Percentiles rank a stretch among this genome's conserved stretches.
Evolutionary conservation across 1,140 invertebrate genomes (phyloP).

Genomic region (Aphaenogaster ashmeadi): DNA sequence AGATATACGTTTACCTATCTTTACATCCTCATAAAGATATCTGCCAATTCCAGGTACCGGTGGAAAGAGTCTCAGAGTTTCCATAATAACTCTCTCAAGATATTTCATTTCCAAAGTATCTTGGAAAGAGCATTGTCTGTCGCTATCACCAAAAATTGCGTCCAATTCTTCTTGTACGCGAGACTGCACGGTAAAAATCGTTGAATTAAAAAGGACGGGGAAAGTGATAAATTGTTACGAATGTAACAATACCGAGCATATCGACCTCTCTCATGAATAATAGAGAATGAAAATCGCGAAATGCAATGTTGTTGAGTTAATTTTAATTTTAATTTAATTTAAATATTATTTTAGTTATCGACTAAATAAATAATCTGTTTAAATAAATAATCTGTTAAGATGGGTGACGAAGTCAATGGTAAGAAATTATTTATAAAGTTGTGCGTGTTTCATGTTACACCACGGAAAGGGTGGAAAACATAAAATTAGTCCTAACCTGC

Average conservation of each 20-base stretch:
- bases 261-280: neutral
- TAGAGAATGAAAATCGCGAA: neutral
- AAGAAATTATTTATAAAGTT: constrained; percentile 83
- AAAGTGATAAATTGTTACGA: neutral
- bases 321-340: neutral
- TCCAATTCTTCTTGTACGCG: constrained; percentile 90
- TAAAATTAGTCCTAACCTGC: constrained; percentile 81
- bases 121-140: constrained; percentile 92
- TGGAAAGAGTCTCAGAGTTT: constrained; percentile 92
- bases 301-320: neutral
- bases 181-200: constrained; percentile 24
- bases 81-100: constrained; percentile 93
- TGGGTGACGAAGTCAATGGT: constrained; percentile 85
- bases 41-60: constrained; percentile 94
- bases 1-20: constrained; percentile 88
- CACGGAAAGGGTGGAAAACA: constrained; percentile 72
- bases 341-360: neutral
- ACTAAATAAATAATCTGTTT: neutral
- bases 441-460: constrained; percentile 80
- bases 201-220: neutral
- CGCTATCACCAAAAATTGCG: constrained; percentile 91
- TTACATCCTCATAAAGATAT: constrained; percentile 91
- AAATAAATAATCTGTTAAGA: constrained; percentile 19
- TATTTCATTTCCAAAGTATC: constrained; percentile 95
- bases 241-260: neutral